A percentile compares a stretch with the other conserved stretches of the same genome.
phyloP scores from a whole-genome alignment of 2,888 invertebrate genomes.

The Lasioglossum villosulum region DNA sequence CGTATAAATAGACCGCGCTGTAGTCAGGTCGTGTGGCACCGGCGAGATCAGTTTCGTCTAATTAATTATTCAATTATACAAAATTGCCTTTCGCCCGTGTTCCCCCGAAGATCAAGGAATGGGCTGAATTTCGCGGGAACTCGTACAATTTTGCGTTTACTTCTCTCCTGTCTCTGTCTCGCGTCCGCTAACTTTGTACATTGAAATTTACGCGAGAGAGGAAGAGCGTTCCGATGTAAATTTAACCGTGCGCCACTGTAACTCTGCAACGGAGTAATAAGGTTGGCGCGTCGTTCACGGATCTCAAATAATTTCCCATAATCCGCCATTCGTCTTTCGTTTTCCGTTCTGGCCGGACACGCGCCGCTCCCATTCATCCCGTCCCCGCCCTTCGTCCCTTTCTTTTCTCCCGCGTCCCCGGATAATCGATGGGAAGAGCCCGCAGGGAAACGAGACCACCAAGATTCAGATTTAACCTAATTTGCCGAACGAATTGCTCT shows the following conservation, averaged over 20 bases:
- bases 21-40: neutral
- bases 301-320: conserved; percentile 16
- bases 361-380: conserved; percentile 19
- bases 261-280: neutral
- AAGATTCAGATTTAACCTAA: conserved; percentile 69
- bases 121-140: neutral
- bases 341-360: conserved; percentile 23
- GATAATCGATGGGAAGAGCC: conserved; percentile 58
- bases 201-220: neutral
- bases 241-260: neutral
- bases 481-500: conserved; percentile 65
- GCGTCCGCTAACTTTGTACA: too few species aligned
- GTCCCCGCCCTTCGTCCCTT: conserved; percentile 24
- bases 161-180: too few species aligned
- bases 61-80: conserved; percentile 28
- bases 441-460: conserved; percentile 48
- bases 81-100: neutral
- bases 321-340: conserved; percentile 17
- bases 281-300: neutral
- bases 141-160: neutral
- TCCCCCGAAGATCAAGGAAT: neutral
- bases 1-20: conserved; percentile 13
- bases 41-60: conserved; percentile 34
- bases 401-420: conserved; percentile 41
- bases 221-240: neutral